Base-by-base conservation (phyloP, 2,113 vertebrate genomes). In the Australoheros scitulus region DNA sequence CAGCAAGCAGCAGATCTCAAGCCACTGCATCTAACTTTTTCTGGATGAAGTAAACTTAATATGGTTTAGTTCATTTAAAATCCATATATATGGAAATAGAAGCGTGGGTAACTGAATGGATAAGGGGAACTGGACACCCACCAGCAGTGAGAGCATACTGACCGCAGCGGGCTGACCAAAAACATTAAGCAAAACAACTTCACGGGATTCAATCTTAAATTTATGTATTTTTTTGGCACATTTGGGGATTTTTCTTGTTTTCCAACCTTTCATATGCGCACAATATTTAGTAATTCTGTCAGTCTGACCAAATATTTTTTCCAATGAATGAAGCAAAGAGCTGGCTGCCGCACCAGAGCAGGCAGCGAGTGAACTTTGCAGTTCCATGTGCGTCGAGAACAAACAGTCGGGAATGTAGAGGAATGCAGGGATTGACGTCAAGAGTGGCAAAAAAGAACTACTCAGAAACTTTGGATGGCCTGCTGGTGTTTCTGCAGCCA, bases 361-460 rank as follows among this genome's bases (percentile, higher is more conserved):
- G 41, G 17, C 84, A 79, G 57, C 18, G 11, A 81, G 80, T 88
- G 86, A 89, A 90, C 87, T 61, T 85, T 83, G 68, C 75, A 34
- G 80, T 81, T 60, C 90, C 85, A 85, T 90, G 88, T 92, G 92
- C 59, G 75, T 93, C 86, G 85, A 92, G 87, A 92, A 91, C 89
- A 92, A 93, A 87, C 88, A 90, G 82, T 81, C 29, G 57, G 77
- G 87, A 80, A 84, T 80, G 76, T 82, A 80, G 79, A 91, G 89
- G 94, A 92, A 93, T 92, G 88, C 80, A 68, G 78, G 60, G 82
- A 87, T n/a, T 94, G 94, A 95, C 93, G 90, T 92, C 93, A 94
- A 87, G 81, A 90, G 87, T 29, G 79, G 81, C 79, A 92, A 85
- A 92, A 92, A 91, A 88, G 79, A 88, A 89, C 72, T 57, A 76